Conservation (phyloP, 1,140 invertebrate species). For the Homarus americanus region DNA sequence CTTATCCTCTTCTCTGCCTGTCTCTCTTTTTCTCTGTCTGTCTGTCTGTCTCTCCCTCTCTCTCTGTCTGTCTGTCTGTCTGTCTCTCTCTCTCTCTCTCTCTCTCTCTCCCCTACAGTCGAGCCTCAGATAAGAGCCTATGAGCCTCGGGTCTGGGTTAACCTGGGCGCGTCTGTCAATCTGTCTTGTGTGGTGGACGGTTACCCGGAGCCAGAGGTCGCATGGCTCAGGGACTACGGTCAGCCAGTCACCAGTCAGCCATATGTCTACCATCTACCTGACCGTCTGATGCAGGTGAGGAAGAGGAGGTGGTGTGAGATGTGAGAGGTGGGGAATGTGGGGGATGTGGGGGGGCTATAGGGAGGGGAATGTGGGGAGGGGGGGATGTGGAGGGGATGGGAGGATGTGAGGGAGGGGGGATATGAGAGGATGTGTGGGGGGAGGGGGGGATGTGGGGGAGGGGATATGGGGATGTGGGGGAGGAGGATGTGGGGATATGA, state of each 20-base stretch:
- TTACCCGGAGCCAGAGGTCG: constrained; percentile 21
- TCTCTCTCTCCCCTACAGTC: constrained; percentile 9
- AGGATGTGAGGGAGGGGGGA: too few relatives aligned
- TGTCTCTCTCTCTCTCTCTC: constrained; percentile 5
- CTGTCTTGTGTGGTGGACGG: constrained; percentile 54
- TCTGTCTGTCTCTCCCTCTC: not conserved
- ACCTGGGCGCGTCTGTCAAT: constrained; percentile 11
- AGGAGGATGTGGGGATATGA: too few relatives aligned
- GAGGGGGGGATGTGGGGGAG: too few relatives aligned
- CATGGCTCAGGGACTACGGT: constrained; percentile 26
- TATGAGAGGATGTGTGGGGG: too few relatives aligned
- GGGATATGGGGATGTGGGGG: too few relatives aligned
- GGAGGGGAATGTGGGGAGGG: too few relatives aligned
- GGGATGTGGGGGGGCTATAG: too few relatives aligned
- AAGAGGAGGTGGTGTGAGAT: too few relatives aligned
- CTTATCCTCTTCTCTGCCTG: not conserved
- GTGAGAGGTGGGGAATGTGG: too few relatives aligned
- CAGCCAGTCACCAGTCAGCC: constrained; percentile 3
- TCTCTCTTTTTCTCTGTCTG: not conserved
- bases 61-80: not conserved
- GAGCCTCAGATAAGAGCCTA: constrained; percentile 10
- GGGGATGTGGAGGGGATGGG: too few relatives aligned
- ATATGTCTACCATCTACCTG: constrained; percentile 21
- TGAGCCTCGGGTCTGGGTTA: not conserved
- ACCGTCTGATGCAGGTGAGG: not conserved